A percentile compares a stretch with the other conserved stretches of the same genome.
Evolutionary conservation across 2,888 invertebrate genomes (phyloP).

Genomic region (Hemistola chrysoprasaria): DNA sequence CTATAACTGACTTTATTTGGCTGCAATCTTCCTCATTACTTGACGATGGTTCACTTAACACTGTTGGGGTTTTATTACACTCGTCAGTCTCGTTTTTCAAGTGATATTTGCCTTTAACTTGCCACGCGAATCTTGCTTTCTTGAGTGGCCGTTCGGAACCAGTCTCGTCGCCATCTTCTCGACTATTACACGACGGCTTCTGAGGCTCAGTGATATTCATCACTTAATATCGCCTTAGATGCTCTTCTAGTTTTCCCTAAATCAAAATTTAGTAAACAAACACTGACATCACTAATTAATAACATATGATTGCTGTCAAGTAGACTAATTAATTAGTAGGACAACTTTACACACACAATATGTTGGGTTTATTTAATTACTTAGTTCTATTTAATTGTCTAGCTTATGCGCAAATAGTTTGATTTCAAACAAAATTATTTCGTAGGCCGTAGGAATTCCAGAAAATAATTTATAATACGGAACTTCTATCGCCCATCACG

Average conservation of each 20-base stretch:
- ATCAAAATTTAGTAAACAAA: conserved; percentile 75
- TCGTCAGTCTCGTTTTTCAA: conserved; percentile 69
- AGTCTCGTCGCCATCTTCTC: conserved; percentile 77
- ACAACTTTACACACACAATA: too few relatives aligned
- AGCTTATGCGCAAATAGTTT: too few relatives aligned
- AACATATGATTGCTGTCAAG: conserved; percentile 77
- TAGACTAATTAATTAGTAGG: conserved; percentile 47
- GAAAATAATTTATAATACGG: too few relatives aligned
- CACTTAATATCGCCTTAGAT: conserved; percentile 34
- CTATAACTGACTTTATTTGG: conserved; percentile 54
- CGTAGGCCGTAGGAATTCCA: too few relatives aligned
- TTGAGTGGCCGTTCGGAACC: conserved; percentile 83
- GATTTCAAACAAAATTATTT: too few relatives aligned
- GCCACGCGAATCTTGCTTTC: conserved; percentile 86
- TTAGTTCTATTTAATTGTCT: too few relatives aligned
- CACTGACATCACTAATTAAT: conserved; percentile 74
- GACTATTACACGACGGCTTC: conserved; percentile 74
- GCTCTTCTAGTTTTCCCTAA: conserved; percentile 26
- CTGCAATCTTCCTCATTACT: conserved; percentile 55
- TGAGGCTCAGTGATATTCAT: conserved; percentile 65
- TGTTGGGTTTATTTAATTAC: too few relatives aligned
- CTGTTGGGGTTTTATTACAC: conserved; percentile 18
- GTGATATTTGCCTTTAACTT: conserved; percentile 85
- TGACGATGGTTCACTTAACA: not conserved
- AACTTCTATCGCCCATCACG: too few relatives aligned